Evolutionary conservation across 1,140 invertebrate species (phyloP), one percentile per base, ranked within the genome.

Genomic region (Drosophila bifasciata): DNA sequence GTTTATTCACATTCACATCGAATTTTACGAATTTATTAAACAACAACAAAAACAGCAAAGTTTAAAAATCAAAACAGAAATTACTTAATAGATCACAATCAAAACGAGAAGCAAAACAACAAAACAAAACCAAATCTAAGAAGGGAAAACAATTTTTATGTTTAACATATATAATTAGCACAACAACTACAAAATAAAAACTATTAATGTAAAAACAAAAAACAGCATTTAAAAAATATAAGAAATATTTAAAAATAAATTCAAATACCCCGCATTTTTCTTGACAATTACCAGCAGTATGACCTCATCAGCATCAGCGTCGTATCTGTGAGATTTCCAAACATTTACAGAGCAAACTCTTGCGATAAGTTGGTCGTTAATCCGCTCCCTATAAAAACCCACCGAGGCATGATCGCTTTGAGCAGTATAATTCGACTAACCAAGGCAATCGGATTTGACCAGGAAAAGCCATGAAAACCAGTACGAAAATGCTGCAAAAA

Each of bases 1-100:
- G 83, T 86, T 88, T 88, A 80, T 88, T 88, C n/a, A 76, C 70
- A 88, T 88, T 88, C 70, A 88, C 83, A 88, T 88, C 83, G 83
- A 88, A 88, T 88, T 88, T 88, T 88, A 88, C 83, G 83, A 88
- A 88, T 88, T 88, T 88, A 88, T 72, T 84, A 76, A 46, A 58
- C 55, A 60, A 73, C 57, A 36, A 52, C 59, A 74, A 73, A 63
- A 60, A 73, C 57, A 36, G 60, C 59, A 74, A 73, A 63, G 49
- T 75, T 58, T 69, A 49, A 57, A 73, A 81, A 81, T 77, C 74
- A 83, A 83, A 83, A 77, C 48, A 61, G 39, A 52, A 78, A 69
- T 74, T 67, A 77, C 68, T 81, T 57, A 81, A 80, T 73, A 77
- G 71, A 84, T 78, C 59, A 83, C 79, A 83, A 83, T 83, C 81